Evolutionary conservation across 2,888 invertebrate genomes (phyloP).

Genomic region (Mylabris sibirica): DNA sequence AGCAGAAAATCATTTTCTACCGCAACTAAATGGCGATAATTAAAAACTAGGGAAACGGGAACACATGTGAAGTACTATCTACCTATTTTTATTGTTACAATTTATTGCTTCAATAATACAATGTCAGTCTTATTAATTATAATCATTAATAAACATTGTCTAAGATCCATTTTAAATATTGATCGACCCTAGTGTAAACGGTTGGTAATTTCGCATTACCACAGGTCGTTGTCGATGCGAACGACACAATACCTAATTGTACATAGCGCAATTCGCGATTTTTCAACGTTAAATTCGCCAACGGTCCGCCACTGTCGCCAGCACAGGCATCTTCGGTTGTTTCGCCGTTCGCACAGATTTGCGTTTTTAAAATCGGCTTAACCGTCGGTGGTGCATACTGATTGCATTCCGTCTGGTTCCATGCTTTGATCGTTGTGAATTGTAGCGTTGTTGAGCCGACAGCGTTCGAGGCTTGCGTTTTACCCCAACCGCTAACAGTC

Average conservation of each 20-base stretch:
- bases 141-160: conserved; percentile 57
- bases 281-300: conserved; percentile 54
- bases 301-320: conserved; percentile 75
- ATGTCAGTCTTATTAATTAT: not conserved
- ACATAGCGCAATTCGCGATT: conserved; percentile 59
- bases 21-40: not conserved
- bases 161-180: conserved; percentile 72
- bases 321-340: conserved; percentile 68
- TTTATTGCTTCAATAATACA: not conserved
- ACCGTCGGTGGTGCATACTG: conserved; percentile 46
- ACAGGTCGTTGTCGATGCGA: conserved; percentile 61
- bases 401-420: conserved; percentile 48
- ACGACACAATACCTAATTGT: conserved; percentile 66
- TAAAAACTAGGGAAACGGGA: not conserved
- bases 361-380: conserved; percentile 56
- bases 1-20: not conserved
- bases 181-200: conserved; percentile 71
- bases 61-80: no score
- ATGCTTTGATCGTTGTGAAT: conserved; percentile 45
- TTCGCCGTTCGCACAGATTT: conserved; percentile 71
- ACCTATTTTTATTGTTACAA: no score
- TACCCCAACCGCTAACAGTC: conserved; percentile 78
- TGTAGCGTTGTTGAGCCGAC: conserved; percentile 48
- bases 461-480: conserved; percentile 62
- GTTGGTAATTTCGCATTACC: conserved; percentile 69